Evolutionary conservation across 1,140 invertebrate species (phyloP).

Genomic region (Cardiocondyla obscurior): DNA sequence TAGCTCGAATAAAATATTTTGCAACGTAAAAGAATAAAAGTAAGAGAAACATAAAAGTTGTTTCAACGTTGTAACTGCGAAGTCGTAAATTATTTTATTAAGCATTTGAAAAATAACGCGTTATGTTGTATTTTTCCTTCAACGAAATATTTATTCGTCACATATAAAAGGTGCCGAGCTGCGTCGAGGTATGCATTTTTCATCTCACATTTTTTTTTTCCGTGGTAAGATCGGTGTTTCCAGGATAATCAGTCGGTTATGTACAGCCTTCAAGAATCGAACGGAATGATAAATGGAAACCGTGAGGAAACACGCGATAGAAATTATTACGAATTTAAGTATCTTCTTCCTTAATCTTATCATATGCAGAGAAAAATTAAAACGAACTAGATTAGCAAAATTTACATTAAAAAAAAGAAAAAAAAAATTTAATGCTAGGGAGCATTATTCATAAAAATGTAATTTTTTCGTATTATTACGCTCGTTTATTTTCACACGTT

Average conservation of each 20-base stretch:
- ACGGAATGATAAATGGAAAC: neutral
- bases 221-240: slow-evolving; percentile 22
- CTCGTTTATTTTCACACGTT: slow-evolving; percentile 12
- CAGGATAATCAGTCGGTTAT: slow-evolving; percentile 42
- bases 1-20: neutral
- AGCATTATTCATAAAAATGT: neutral
- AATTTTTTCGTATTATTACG: neutral
- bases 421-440: neutral
- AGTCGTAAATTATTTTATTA: slow-evolving; percentile 40
- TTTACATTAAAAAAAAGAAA: neutral
- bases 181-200: slow-evolving; percentile 46
- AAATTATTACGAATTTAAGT: slow-evolving; percentile 7
- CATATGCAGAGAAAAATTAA: neutral
- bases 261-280: neutral
- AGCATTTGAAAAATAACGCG: neutral
- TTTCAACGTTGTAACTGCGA: neutral
- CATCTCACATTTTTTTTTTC: slow-evolving; percentile 1
- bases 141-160: neutral
- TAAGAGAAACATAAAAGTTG: too few relatives aligned
- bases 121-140: neutral
- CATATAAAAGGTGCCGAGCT: slow-evolving; percentile 5
- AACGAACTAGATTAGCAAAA: neutral
- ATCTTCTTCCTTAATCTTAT: neutral
- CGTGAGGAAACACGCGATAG: neutral
- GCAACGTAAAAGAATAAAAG: too few relatives aligned